phyloP scores from a whole-genome alignment of 2,113 vertebrate species.

The Petrocephalus microphthalmus region DNA sequence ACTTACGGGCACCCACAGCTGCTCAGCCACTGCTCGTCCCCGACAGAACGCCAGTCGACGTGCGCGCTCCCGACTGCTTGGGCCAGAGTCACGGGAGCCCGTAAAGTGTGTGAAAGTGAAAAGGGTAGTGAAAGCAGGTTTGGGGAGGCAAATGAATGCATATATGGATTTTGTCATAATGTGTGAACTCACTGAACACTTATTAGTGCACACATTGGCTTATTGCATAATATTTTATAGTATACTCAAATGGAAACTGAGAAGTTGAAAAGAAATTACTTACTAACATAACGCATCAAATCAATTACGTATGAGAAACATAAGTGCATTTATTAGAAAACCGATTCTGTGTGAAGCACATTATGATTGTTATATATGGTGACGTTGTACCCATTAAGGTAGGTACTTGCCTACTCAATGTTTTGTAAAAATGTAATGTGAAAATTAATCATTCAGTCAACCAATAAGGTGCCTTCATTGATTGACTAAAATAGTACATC shows the following conservation, averaged over 20 bases:
- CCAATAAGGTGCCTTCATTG: not conserved
- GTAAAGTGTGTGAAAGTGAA: not conserved
- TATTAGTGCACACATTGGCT: not conserved
- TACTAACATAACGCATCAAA: not conserved
- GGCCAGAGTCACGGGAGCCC: not conserved
- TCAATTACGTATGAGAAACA: not conserved
- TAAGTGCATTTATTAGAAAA: not conserved
- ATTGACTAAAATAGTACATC: not conserved
- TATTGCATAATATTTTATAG: not conserved
- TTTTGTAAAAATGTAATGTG: not conserved
- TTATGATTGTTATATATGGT: not conserved
- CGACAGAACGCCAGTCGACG: slow-evolving; percentile 9
- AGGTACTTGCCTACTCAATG: not conserved
- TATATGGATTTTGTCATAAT: not conserved
- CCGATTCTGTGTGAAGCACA: not conserved
- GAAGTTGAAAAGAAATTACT: not conserved
- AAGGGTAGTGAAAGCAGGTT: not conserved
- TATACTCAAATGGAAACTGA: not conserved
- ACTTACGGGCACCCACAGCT: slow-evolving; percentile 3
- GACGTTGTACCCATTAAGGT: not conserved
- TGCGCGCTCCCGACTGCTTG: slow-evolving; percentile 8
- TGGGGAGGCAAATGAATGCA: not conserved
- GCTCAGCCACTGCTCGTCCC: not conserved
- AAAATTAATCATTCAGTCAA: not conserved
- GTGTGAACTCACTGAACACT: not conserved